phyloP scores from a whole-genome alignment of 2,888 invertebrate species.

The Mythimna lalbum region DNA sequence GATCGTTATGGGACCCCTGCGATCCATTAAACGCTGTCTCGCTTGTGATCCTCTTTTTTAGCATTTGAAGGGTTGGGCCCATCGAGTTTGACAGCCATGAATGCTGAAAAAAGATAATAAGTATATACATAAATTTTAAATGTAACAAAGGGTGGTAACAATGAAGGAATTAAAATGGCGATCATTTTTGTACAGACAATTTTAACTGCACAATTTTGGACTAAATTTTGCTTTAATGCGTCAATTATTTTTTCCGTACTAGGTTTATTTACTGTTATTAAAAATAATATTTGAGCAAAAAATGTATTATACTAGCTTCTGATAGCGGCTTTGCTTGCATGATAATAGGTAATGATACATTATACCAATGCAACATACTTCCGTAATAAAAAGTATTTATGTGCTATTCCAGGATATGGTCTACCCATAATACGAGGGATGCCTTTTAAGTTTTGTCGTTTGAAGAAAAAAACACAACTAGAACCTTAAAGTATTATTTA shows the following conservation, averaged over 20 bases:
- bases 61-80: conserved; percentile 58
- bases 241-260: not conserved
- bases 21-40: conserved; percentile 57
- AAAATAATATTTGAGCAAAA: not conserved
- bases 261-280: not conserved
- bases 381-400: too few species aligned
- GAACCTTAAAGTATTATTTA: too few species aligned
- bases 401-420: too few species aligned
- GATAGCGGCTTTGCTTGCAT: too few species aligned
- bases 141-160: conserved; percentile 38
- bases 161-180: conserved; percentile 46
- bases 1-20: conserved; percentile 60
- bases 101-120: conserved; percentile 60
- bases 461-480: too few species aligned
- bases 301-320: not conserved
- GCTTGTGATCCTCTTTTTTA: conserved; percentile 55
- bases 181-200: conserved; percentile 31
- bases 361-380: too few species aligned
- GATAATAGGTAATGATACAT: too few species aligned
- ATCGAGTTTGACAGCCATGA: conserved; percentile 60
- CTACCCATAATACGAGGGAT: too few species aligned
- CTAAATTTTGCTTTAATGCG: conserved; percentile 12
- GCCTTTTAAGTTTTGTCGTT: too few species aligned
- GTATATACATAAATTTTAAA: conserved; percentile 53
- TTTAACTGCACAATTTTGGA: conserved; percentile 20